These are phyloP conservation scores for Pseudochirops corinnae DNA, from an alignment of 2,797 vertebrate genomes.

Conservation along the genomic window DNA sequence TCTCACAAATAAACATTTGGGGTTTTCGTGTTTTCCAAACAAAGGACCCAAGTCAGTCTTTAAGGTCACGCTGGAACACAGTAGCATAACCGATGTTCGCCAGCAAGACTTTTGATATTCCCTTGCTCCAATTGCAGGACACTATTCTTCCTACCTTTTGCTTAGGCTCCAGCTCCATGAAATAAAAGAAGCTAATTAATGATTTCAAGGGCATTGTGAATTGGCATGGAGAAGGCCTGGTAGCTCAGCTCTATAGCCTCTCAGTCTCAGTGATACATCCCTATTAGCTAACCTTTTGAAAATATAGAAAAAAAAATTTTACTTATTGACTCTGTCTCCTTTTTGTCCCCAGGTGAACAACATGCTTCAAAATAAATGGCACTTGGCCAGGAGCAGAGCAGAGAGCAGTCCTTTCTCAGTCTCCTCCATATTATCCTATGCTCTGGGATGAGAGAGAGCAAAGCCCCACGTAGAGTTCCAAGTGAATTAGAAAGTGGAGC, in stretches of 20 bases:
- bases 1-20: neutral
- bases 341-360: constrained; percentile 47
- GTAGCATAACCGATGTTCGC: neutral
- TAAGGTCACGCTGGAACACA: neutral
- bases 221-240: constrained; percentile 2
- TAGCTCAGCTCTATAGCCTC: neutral
- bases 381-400: neutral
- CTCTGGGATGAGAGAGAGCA: constrained; percentile 12
- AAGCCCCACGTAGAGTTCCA: constrained; percentile 13
- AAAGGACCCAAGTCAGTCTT: neutral
- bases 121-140: neutral
- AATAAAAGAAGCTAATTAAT: constrained; percentile 41
- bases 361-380: neutral
- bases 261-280: neutral
- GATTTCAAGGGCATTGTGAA: constrained; percentile 35
- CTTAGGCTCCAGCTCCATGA: neutral
- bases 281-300: constrained; percentile 59
- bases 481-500: constrained; percentile 17
- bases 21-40: neutral
- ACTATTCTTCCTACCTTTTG: constrained; percentile 33
- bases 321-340: constrained; percentile 54
- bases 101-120: constrained; percentile 39
- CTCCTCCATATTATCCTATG: constrained; percentile 31
- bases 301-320: constrained; percentile 38
- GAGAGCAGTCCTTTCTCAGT: neutral